Evolutionary conservation across 2,113 vertebrate genomes (phyloP).

Genomic region (Otolemur garnettii): DNA sequence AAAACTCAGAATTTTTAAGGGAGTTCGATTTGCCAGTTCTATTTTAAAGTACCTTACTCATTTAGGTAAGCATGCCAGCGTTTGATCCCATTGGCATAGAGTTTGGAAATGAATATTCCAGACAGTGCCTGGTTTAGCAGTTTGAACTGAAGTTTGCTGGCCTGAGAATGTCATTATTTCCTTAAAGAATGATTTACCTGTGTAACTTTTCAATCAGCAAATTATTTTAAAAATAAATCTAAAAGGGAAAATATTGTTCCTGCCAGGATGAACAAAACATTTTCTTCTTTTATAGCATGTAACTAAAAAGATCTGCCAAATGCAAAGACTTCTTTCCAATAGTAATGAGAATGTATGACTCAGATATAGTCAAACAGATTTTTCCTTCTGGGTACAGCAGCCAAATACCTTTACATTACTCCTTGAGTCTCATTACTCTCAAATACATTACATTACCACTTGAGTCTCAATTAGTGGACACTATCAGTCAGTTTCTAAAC

Average conservation of each 20-base stretch:
- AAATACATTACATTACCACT: too few species aligned
- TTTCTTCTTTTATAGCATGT: conserved; percentile 71
- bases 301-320: conserved; percentile 71
- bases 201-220: conserved; percentile 74
- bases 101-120: conserved; percentile 73
- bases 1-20: background rate
- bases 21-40: conserved; percentile 50
- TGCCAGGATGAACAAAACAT: conserved; percentile 78
- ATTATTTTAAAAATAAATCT: conserved; percentile 80
- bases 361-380: background rate
- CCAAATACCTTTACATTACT: conserved; percentile 17
- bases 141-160: conserved; percentile 66
- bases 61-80: conserved; percentile 50
- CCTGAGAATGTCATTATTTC: conserved; percentile 76
- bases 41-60: conserved; percentile 55
- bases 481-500: background rate
- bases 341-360: conserved; percentile 60
- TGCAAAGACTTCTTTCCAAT: conserved; percentile 52
- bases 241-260: conserved; percentile 75
- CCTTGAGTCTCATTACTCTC: too few species aligned
- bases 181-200: conserved; percentile 74
- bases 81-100: conserved; percentile 56
- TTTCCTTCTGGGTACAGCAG: conserved; percentile 14
- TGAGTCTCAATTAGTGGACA: background rate
- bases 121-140: conserved; percentile 38